Percentiles rank a stretch among this genome's conserved stretches.
Evolutionary conservation across 2,797 vertebrate genomes (phyloP).

Genomic region (Atherinosoma microstoma): DNA sequence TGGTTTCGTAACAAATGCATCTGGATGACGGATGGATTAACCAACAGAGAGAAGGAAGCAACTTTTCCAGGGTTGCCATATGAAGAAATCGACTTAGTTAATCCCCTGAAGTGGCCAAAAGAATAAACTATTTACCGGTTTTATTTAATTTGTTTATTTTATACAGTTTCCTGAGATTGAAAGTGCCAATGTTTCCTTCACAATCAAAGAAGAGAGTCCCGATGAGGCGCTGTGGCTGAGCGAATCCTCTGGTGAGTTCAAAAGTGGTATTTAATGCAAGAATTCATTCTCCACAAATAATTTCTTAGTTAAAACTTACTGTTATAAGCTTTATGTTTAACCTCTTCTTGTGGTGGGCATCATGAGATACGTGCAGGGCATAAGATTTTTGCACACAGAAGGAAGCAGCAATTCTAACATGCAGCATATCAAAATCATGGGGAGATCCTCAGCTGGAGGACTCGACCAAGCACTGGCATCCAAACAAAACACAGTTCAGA

Average conservation of each 20-base stretch:
- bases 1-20: not conserved
- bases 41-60: not conserved
- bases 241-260: conserved; percentile 56
- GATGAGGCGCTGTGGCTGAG: conserved; percentile 78
- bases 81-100: not conserved
- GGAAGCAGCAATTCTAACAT: too few relatives aligned
- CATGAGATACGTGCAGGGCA: too few relatives aligned
- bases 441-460: too few relatives aligned
- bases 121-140: not conserved
- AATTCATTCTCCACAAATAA: not conserved
- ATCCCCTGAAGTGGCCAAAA: not conserved
- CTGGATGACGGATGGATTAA: not conserved
- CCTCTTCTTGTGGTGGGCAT: too few relatives aligned
- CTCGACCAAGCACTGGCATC: too few relatives aligned
- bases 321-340: not conserved
- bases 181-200: conserved; percentile 55
- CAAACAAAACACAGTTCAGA: too few relatives aligned
- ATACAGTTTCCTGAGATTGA: conserved; percentile 67
- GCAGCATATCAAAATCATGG: too few relatives aligned
- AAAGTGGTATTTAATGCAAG: not conserved
- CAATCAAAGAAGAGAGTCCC: conserved; percentile 81
- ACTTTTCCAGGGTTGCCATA: not conserved
- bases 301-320: not conserved
- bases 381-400: too few relatives aligned
- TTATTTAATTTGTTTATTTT: not conserved